phyloP scores from a whole-genome alignment of 2,113 vertebrate species.

The Gallinago media region DNA sequence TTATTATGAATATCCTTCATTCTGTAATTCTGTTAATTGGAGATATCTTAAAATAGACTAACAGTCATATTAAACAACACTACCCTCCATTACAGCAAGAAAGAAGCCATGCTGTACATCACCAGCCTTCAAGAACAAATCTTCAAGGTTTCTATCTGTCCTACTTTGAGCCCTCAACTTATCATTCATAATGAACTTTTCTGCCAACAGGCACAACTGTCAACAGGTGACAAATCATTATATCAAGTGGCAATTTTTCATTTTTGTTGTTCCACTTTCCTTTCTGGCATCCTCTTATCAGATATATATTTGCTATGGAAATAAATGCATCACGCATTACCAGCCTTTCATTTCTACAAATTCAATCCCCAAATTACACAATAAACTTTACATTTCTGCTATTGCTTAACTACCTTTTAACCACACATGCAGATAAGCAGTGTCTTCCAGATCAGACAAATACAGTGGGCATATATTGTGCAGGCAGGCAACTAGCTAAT shows the following conservation, averaged over 20 bases:
- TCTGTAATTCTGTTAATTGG: background rate
- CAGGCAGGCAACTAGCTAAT: background rate
- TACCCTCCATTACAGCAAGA: background rate
- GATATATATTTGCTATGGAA: background rate
- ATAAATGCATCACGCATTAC: background rate
- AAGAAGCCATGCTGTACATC: background rate
- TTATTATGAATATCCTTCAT: background rate
- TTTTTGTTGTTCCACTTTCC: slow-evolving; percentile 6
- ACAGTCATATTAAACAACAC: background rate
- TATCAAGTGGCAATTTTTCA: slow-evolving; percentile 41
- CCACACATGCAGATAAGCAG: background rate
- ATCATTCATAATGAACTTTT: slow-evolving; percentile 67
- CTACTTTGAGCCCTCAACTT: slow-evolving; percentile 33
- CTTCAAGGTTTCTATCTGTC: slow-evolving; percentile 19
- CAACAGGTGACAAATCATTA: slow-evolving; percentile 65
- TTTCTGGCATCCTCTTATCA: background rate
- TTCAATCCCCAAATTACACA: background rate
- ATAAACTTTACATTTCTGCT: background rate
- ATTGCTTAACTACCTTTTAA: background rate
- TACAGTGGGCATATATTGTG: background rate
- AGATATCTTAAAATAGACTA: background rate
- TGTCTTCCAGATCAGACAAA: background rate
- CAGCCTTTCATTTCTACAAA: background rate
- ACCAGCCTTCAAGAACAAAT: slow-evolving; percentile 43
- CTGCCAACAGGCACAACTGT: slow-evolving; percentile 57